phyloP scores from a whole-genome alignment of 2,113 vertebrate species.

The Aptenodytes patagonicus region DNA sequence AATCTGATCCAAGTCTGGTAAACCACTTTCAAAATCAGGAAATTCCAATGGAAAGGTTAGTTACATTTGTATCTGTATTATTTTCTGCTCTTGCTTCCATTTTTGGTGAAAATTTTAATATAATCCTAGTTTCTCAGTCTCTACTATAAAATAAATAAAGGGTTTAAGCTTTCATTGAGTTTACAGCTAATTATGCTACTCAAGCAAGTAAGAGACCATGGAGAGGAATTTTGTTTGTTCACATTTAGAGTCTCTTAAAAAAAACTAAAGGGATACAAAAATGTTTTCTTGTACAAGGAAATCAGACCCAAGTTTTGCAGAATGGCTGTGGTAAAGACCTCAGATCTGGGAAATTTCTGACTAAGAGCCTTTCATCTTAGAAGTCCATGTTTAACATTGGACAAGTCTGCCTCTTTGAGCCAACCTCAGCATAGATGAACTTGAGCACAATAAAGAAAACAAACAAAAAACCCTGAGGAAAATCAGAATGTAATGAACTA shows the following conservation, averaged over 20 bases:
- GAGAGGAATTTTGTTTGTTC: not conserved
- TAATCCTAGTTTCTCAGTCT: not conserved
- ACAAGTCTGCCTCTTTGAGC: not conserved
- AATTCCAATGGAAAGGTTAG: slow-evolving; percentile 42
- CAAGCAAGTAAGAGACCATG: not conserved
- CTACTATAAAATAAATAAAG: not conserved
- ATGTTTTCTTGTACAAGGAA: not conserved
- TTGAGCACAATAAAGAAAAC: not conserved
- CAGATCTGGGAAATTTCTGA: slow-evolving; percentile 1
- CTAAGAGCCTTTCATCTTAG: not conserved
- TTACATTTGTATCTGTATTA: slow-evolving; percentile 5
- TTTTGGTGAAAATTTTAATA: slow-evolving; percentile 16
- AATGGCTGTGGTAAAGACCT: slow-evolving; percentile 5
- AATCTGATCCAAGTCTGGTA: slow-evolving; percentile 26
- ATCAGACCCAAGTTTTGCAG: not conserved
- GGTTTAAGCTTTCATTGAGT: not conserved
- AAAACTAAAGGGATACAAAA: not conserved
- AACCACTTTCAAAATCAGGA: slow-evolving; percentile 54
- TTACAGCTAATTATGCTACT: not conserved
- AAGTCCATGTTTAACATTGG: not conserved
- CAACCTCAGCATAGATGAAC: not conserved
- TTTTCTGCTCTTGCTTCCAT: slow-evolving; percentile 8
- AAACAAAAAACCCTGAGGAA: not conserved
- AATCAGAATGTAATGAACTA: not conserved
- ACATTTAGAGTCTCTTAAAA: not conserved